These are phyloP conservation scores for Oscheius myriophilus DNA, from an alignment of 2,888 invertebrate species.

Conservation along the genomic window DNA sequence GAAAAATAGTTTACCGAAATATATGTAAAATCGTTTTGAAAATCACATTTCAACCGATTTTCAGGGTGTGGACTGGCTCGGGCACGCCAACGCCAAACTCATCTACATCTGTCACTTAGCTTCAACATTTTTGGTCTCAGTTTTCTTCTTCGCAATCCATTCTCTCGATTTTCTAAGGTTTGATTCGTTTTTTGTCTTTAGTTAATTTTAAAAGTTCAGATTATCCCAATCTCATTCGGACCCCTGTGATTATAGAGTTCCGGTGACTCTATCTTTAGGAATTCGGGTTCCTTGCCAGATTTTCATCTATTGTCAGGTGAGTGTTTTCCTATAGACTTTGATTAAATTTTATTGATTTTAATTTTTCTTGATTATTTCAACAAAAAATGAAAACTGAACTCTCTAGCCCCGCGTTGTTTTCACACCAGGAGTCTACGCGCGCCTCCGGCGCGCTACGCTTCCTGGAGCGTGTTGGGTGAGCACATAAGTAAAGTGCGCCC, in stretches of 20 bases:
- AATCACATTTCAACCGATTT: too few species aligned
- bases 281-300: constrained; percentile 14
- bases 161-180: constrained; percentile 8
- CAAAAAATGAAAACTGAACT: too few species aligned
- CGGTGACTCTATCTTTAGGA: constrained; percentile 3
- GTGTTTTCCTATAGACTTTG: too few species aligned
- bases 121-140: constrained; percentile 6
- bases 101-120: not conserved
- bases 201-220: not conserved
- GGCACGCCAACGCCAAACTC: constrained; percentile 11
- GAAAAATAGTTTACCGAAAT: too few species aligned
- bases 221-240: not conserved
- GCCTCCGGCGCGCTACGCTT: too few species aligned
- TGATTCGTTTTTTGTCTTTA: not conserved
- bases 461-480: too few species aligned
- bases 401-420: too few species aligned
- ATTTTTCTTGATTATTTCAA: too few species aligned
- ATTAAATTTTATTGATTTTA: too few species aligned
- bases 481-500: too few species aligned
- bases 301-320: constrained; percentile 18
- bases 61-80: constrained; percentile 12
- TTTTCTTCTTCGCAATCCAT: constrained; percentile 4
- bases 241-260: constrained; percentile 11
- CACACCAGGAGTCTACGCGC: too few species aligned
- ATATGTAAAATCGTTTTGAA: too few species aligned